Percentiles rank a stretch among this genome's conserved stretches.
Conservation (phyloP, 2,888 invertebrate genomes). For the Dorcus parallelipipedus region DNA sequence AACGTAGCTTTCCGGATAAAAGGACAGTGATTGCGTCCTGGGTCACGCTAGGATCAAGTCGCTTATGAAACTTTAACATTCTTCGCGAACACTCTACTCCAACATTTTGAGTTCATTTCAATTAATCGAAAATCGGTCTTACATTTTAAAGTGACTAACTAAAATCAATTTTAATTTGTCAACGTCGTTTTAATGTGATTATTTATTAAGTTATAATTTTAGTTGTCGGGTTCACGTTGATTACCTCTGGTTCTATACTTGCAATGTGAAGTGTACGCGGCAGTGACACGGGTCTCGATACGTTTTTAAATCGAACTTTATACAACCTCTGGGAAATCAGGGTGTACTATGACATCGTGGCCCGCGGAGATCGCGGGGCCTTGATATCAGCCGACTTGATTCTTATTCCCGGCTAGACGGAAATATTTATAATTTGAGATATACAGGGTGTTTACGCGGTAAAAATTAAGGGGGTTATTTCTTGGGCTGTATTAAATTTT, state of each 20-base stretch:
- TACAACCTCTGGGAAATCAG: constrained; percentile 49
- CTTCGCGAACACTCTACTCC: constrained; percentile 13
- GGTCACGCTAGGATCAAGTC: constrained; percentile 24
- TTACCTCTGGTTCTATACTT: background rate
- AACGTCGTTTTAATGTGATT: background rate
- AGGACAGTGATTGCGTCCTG: constrained; percentile 33
- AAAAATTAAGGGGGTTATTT: too few relatives aligned
- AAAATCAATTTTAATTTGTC: too few relatives aligned
- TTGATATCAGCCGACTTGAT: constrained; percentile 32
- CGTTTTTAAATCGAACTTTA: constrained; percentile 51
- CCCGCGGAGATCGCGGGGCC: constrained; percentile 32
- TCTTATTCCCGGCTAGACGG: constrained; percentile 40
- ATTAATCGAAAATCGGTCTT: too few relatives aligned
- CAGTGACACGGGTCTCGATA: constrained; percentile 44
- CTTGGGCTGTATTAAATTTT: too few relatives aligned
- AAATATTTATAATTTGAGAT: constrained; percentile 39
- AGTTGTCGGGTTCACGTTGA: background rate
- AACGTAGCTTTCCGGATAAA: constrained; percentile 30
- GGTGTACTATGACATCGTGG: constrained; percentile 37
- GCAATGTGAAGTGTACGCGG: constrained; percentile 12
- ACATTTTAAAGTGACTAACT: too few relatives aligned
- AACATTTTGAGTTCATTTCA: background rate
- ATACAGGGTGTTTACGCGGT: too few relatives aligned
- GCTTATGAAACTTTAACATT: constrained; percentile 25
- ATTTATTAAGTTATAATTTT: background rate